A percentile compares a stretch with the other conserved stretches of the same genome.
These are phyloP conservation scores for Limnephilus marmoratus DNA, from an alignment of 2,888 invertebrate genomes.

Conservation along the genomic window DNA sequence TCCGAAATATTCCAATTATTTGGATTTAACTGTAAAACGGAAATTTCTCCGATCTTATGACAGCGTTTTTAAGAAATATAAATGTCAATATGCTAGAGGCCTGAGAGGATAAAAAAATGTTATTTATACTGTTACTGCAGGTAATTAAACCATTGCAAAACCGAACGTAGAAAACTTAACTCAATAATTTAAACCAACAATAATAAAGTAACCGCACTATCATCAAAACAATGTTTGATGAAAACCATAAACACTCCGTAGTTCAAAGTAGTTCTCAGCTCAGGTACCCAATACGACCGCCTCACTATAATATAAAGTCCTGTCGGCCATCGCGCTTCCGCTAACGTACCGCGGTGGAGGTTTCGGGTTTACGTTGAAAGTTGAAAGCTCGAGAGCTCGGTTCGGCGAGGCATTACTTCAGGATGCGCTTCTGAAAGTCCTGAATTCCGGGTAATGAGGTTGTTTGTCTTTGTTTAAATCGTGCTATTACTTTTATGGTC, in stretches of 20 bases:
- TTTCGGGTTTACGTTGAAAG: background rate
- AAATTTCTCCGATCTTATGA: no score
- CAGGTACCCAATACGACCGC: background rate
- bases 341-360: background rate
- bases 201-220: background rate
- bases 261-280: background rate
- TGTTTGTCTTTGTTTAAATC: background rate
- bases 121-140: no score
- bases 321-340: background rate
- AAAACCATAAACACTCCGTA: background rate
- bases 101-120: no score
- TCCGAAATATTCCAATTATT: no score
- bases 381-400: background rate
- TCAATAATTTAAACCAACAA: background rate
- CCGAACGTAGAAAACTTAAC: background rate
- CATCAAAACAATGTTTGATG: background rate
- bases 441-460: background rate
- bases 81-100: no score
- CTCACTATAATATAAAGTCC: background rate
- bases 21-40: no score
- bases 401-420: background rate
- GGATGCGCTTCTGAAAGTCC: background rate
- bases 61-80: no score
- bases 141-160: background rate
- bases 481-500: background rate